phyloP scores from a whole-genome alignment of 2,888 invertebrate genomes.

The Lacanobia oleracea region DNA sequence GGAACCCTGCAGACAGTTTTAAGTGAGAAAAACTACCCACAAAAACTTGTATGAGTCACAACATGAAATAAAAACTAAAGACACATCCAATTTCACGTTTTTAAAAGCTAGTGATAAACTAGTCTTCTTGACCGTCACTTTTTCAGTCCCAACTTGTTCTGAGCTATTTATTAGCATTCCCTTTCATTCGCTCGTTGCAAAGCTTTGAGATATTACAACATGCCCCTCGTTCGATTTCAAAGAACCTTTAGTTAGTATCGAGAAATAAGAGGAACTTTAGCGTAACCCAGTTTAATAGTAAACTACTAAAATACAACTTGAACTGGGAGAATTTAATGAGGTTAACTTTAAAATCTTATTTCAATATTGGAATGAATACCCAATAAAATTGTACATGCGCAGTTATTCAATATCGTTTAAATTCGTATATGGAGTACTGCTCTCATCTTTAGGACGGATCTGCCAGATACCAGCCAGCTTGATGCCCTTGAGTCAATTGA shows the following conservation, averaged over 20 bases:
- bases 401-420: neutral
- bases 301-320: constrained; percentile 41
- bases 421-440: too few species aligned
- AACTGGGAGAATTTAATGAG: constrained; percentile 26
- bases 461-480: too few species aligned
- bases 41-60: too few species aligned
- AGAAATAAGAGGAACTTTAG: constrained; percentile 51
- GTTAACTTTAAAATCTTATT: constrained; percentile 2
- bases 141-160: constrained; percentile 35
- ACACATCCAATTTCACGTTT: neutral
- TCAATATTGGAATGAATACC: neutral
- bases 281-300: constrained; percentile 41
- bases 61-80: neutral
- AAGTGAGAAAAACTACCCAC: too few species aligned
- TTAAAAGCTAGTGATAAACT: constrained; percentile 31
- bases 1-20: too few species aligned
- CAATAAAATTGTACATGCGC: neutral
- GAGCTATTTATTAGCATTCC: constrained; percentile 53
- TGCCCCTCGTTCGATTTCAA: constrained; percentile 53
- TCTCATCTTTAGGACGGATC: too few species aligned
- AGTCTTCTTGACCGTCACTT: constrained; percentile 42
- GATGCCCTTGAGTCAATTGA: too few species aligned
- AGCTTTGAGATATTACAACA: constrained; percentile 59
- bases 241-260: constrained; percentile 50
- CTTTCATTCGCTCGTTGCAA: constrained; percentile 52